Evolutionary conservation across 2,113 vertebrate species (phyloP).

Genomic region (Uropsilus gracilis): DNA sequence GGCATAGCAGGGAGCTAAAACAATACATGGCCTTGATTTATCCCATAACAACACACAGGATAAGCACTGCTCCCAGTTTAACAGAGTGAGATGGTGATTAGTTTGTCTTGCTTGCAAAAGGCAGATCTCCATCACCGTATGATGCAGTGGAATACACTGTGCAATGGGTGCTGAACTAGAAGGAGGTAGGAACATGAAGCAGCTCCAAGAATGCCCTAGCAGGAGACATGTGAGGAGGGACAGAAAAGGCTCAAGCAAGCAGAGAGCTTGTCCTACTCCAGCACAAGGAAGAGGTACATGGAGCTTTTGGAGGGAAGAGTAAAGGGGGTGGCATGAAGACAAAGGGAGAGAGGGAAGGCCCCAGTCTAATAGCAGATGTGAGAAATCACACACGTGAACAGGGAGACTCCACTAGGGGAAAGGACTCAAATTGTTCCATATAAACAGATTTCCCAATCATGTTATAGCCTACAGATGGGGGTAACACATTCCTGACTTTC

Average conservation of each 20-base stretch:
- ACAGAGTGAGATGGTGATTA: neutral
- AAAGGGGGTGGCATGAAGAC: neutral
- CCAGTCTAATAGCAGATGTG: neutral
- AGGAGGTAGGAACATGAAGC: neutral
- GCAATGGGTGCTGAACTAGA: neutral
- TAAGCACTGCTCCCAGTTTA: neutral
- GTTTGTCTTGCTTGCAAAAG: neutral
- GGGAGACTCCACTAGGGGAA: neutral
- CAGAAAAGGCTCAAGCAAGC: neutral
- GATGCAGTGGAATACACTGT: neutral
- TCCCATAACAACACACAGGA: neutral
- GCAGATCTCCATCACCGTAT: neutral
- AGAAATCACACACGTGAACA: neutral
- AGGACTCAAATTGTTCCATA: neutral
- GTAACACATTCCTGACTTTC: constrained; percentile 10
- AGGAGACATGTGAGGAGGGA: neutral
- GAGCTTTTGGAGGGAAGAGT: neutral
- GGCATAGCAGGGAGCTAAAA: neutral
- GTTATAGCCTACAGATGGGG: neutral
- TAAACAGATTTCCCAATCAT: neutral
- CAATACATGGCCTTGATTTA: neutral
- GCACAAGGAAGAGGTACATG: too few relatives aligned
- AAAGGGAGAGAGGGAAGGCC: neutral
- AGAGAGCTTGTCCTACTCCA: neutral
- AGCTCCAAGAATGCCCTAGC: neutral